phyloP scores from a whole-genome alignment of 2,113 vertebrate genomes.

The Embiotoca jacksoni region DNA sequence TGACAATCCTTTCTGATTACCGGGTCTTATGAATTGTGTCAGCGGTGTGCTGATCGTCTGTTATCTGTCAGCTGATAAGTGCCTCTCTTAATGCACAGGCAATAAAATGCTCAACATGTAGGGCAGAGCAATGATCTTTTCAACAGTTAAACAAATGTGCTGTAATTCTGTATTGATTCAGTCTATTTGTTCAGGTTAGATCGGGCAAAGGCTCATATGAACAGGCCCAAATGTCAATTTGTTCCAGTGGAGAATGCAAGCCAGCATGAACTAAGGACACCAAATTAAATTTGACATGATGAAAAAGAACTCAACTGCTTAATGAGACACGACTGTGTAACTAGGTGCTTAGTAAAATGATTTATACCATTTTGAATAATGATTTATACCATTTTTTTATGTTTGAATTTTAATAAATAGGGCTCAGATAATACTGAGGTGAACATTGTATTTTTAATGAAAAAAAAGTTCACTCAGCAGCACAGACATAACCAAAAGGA shows the following conservation, averaged over 20 bases:
- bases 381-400: background rate
- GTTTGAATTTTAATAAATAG: background rate
- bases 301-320: constrained; percentile 25
- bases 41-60: constrained; percentile 80
- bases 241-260: constrained; percentile 48
- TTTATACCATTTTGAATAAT: background rate
- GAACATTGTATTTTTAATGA: constrained; percentile 12
- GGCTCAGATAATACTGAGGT: constrained; percentile 10
- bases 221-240: constrained; percentile 47
- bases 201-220: constrained; percentile 49
- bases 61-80: constrained; percentile 85
- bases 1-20: constrained; percentile 79
- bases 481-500: background rate
- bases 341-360: background rate
- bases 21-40: constrained; percentile 83
- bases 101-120: constrained; percentile 80
- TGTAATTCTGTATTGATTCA: constrained; percentile 78
- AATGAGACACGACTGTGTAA: constrained; percentile 23
- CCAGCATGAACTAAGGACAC: constrained; percentile 26
- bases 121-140: constrained; percentile 64
- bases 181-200: constrained; percentile 75
- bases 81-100: constrained; percentile 74
- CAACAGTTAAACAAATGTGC: constrained; percentile 75
- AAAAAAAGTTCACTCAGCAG: background rate
- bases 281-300: constrained; percentile 44